These are phyloP conservation scores for Sarcophaga caerulescens DNA, from an alignment of 2,888 invertebrate genomes.

Conservation along the genomic window DNA sequence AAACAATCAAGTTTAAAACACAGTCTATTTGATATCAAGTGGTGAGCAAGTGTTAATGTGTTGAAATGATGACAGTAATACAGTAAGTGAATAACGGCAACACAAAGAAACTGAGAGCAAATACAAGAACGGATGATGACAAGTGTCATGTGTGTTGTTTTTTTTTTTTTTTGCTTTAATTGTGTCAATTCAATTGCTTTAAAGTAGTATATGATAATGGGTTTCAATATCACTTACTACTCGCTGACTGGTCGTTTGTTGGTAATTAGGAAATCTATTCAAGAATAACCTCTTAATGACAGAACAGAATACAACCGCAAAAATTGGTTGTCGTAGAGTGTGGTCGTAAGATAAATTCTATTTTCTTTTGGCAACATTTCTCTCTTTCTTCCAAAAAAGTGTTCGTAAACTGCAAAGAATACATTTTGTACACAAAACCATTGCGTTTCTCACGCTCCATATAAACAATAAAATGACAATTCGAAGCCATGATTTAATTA, in stretches of 20 bases:
- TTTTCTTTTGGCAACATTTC: too few relatives aligned
- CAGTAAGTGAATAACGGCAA: not conserved
- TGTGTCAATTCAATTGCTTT: conserved; percentile 56
- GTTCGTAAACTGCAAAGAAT: accelerated
- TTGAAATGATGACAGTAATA: conserved; percentile 21
- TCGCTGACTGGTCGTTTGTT: too few relatives aligned
- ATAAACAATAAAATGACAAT: too few relatives aligned
- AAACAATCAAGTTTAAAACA: conserved; percentile 57
- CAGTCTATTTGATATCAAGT: conserved; percentile 41
- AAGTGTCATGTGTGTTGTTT: conserved; percentile 42
- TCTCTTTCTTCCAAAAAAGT: too few relatives aligned
- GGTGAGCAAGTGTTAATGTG: conserved; percentile 21
- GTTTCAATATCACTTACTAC: conserved; percentile 14
- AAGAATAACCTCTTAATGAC: too few relatives aligned
- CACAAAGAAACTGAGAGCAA: not conserved
- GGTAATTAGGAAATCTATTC: too few relatives aligned
- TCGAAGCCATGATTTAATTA: too few relatives aligned
- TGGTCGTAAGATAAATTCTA: too few relatives aligned
- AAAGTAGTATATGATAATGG: not conserved
- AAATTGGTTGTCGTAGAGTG: too few relatives aligned
- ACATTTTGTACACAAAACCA: too few relatives aligned
- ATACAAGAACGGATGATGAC: not conserved
- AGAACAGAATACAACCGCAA: too few relatives aligned
- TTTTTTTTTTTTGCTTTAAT: conserved; percentile 30
- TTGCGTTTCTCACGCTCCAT: too few relatives aligned